A percentile compares a stretch with the other conserved stretches of the same genome.
These are phyloP conservation scores for Poeciliopsis presidionis DNA, from an alignment of 2,797 vertebrate genomes.

Conservation along the genomic window DNA sequence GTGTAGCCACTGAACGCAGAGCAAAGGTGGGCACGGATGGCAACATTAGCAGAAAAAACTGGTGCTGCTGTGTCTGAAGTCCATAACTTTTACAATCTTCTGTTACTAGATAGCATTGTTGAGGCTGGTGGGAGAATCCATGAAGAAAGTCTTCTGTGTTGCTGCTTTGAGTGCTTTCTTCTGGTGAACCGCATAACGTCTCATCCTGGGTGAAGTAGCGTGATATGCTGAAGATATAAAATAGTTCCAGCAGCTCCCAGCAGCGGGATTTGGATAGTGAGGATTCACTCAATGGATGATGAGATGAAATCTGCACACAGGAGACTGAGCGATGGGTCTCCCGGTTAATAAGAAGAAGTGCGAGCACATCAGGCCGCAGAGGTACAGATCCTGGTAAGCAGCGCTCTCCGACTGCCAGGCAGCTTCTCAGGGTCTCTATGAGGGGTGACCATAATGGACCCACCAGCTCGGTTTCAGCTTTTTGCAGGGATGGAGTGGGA, in stretches of 20 bases:
- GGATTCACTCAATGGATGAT: conserved; percentile 5
- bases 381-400: conserved; percentile 76
- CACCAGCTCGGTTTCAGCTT: conserved; percentile 81
- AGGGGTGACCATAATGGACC: conserved; percentile 86
- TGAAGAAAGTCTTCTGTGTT: conserved; percentile 74
- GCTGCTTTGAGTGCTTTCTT: conserved; percentile 49
- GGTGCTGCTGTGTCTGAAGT: conserved; percentile 83
- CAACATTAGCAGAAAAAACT: conserved; percentile 83
- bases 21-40: conserved; percentile 85
- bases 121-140: conserved; percentile 79
- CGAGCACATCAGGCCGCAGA: conserved; percentile 81
- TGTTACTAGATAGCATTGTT: conserved; percentile 87
- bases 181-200: conserved; percentile 24
- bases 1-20: conserved; percentile 82
- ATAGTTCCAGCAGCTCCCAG: conserved; percentile 83
- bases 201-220: conserved; percentile 84
- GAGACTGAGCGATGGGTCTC: conserved; percentile 85
- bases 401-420: conserved; percentile 76
- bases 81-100: conserved; percentile 83
- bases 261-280: conserved; percentile 71
- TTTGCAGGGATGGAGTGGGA: conserved; percentile 85
- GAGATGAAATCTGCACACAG: conserved; percentile 60
- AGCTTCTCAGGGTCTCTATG: conserved; percentile 81
- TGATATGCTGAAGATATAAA: conserved; percentile 83
- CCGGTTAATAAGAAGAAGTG: conserved; percentile 86